Percentiles rank a stretch among this genome's conserved stretches.
phyloP scores from a whole-genome alignment of 2,113 vertebrate species.

The Syngnathus typhle region DNA sequence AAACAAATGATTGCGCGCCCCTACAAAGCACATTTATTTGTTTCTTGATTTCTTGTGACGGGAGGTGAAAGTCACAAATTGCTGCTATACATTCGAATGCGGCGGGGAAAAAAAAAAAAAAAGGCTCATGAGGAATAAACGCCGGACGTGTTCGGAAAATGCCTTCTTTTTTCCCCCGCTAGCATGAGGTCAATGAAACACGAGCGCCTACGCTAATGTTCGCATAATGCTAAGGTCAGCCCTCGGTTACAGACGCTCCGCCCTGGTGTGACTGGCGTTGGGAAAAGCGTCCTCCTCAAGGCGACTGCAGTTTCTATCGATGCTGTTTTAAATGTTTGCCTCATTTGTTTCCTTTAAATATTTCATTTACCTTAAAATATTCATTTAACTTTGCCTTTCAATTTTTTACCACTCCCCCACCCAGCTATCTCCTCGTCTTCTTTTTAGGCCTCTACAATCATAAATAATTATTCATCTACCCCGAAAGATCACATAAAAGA shows the following conservation, averaged over 20 bases:
- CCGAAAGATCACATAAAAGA: slow-evolving; percentile 77
- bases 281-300: slow-evolving; percentile 56
- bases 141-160: slow-evolving; percentile 18
- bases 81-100: slow-evolving; percentile 2
- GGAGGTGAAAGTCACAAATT: slow-evolving; percentile 18
- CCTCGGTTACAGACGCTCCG: slow-evolving; percentile 46
- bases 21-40: slow-evolving; percentile 13
- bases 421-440: slow-evolving; percentile 60
- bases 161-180: slow-evolving; percentile 16
- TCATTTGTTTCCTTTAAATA: slow-evolving; percentile 79
- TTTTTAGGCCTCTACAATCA: slow-evolving; percentile 70
- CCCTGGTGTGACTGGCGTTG: slow-evolving; percentile 45
- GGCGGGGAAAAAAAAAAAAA: not conserved
- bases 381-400: slow-evolving; percentile 72
- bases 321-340: slow-evolving; percentile 74
- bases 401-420: slow-evolving; percentile 72
- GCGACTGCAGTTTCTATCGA: slow-evolving; percentile 63
- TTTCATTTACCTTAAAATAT: slow-evolving; percentile 77
- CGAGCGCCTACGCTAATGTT: slow-evolving; percentile 63
- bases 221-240: slow-evolving; percentile 46
- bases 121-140: slow-evolving; percentile 27
- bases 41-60: slow-evolving; percentile 14
- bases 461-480: slow-evolving; percentile 75
- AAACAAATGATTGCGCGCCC: slow-evolving; percentile 63
- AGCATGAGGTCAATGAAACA: slow-evolving; percentile 49